Conservation (phyloP, 2,888 invertebrate species). For the Machimus rusticus region DNA sequence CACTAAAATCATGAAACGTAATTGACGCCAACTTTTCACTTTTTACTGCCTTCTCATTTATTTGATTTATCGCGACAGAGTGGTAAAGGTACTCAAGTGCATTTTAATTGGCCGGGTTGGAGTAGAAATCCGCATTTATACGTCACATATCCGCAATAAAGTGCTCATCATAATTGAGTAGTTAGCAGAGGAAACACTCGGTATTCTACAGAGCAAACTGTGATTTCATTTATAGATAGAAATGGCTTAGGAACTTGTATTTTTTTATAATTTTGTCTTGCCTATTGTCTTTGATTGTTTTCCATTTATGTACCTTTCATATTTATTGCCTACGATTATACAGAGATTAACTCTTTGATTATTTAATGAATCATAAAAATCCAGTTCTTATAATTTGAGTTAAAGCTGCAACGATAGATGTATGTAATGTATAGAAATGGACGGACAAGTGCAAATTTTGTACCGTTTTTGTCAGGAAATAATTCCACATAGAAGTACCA, state of each 20-base stretch:
- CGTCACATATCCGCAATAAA: neutral
- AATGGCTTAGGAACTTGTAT: neutral
- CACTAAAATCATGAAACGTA: neutral
- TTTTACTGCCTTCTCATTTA: neutral
- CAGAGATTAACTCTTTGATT: too few species aligned
- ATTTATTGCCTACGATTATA: neutral
- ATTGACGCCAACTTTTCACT: neutral
- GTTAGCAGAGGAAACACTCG: neutral
- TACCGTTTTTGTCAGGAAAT: too few species aligned
- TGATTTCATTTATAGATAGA: neutral
- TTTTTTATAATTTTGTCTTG: neutral
- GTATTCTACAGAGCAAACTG: neutral
- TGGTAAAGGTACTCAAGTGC: neutral
- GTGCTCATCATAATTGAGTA: neutral
- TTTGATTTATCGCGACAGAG: neutral
- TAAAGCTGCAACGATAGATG: too few species aligned
- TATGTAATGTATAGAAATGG: too few species aligned
- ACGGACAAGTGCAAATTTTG: too few species aligned
- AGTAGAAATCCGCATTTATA: neutral
- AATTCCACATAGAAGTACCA: too few species aligned
- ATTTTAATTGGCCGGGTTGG: neutral
- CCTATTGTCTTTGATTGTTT: neutral
- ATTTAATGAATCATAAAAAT: too few species aligned
- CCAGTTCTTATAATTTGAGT: too few species aligned
- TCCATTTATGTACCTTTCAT: neutral